These are phyloP conservation scores for Siniperca chuatsi DNA, from an alignment of 2,113 vertebrate species.

Conservation along the genomic window DNA sequence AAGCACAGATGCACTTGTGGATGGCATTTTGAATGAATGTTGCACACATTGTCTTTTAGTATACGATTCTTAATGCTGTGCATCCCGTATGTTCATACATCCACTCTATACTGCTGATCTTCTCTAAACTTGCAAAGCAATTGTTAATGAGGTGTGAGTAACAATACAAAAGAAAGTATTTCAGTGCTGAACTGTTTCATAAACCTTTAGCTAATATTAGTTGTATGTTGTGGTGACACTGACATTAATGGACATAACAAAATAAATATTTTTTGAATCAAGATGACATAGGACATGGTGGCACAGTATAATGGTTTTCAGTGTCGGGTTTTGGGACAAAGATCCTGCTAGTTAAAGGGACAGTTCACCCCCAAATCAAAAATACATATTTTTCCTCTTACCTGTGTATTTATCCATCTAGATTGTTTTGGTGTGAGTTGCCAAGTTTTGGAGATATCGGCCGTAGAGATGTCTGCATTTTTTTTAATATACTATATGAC, in stretches of 20 bases:
- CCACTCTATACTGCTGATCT: background rate
- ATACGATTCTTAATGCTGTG: background rate
- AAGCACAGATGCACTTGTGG: conserved; percentile 27
- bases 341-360: too few species aligned
- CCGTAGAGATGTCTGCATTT: too few species aligned
- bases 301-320: background rate
- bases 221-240: background rate
- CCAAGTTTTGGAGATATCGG: too few species aligned
- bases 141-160: conserved; percentile 13
- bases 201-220: background rate
- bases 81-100: background rate
- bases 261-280: background rate
- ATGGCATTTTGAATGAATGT: conserved; percentile 14
- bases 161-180: background rate
- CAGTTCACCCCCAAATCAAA: too few species aligned
- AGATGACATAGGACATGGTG: background rate
- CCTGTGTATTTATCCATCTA: too few species aligned
- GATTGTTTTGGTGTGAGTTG: too few species aligned
- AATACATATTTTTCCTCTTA: too few species aligned
- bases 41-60: background rate
- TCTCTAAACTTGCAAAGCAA: background rate
- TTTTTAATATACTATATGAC: too few species aligned
- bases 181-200: background rate
- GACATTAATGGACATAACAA: background rate
- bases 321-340: background rate